A percentile compares a stretch with the other conserved stretches of the same genome.
phyloP scores from a whole-genome alignment of 53 echinoderm and acorn worm genomes.

The Echinarachnius parma region DNA sequence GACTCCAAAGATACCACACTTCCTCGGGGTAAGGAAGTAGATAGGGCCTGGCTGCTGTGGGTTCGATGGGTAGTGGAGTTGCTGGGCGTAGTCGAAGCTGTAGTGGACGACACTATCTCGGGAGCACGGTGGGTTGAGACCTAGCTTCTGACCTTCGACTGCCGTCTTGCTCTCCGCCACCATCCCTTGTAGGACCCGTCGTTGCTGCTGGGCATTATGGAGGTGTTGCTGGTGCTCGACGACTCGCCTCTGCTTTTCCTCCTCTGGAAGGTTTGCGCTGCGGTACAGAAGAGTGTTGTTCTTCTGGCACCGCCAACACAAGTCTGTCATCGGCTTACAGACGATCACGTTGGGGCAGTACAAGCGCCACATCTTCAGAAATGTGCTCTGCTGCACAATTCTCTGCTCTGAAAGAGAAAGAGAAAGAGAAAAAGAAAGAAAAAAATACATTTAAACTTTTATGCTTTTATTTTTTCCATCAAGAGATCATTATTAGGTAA shows the following conservation, averaged over 20 bases:
- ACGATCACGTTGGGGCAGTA: constrained; percentile 39
- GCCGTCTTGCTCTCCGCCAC: constrained; percentile 14
- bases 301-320: constrained; percentile 39
- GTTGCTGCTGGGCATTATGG: constrained; percentile 19
- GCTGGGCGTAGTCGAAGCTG: constrained; percentile 62
- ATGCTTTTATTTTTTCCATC: too few relatives aligned
- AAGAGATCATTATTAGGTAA: too few relatives aligned
- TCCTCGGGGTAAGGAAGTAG: constrained; percentile 48
- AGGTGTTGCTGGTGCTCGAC: constrained; percentile 46
- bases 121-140: constrained; percentile 30
- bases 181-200: too few relatives aligned
- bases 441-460: too few relatives aligned
- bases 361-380: constrained; percentile 42
- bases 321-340: constrained; percentile 34
- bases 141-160: not conserved
- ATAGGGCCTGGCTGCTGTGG: constrained; percentile 51
- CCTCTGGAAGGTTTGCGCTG: constrained; percentile 19
- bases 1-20: constrained; percentile 55
- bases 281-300: constrained; percentile 1
- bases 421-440: not conserved
- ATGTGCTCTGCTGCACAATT: constrained; percentile 30
- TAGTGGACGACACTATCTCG: constrained; percentile 45
- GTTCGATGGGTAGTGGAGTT: constrained; percentile 37
- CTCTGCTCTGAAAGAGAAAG: constrained; percentile 17
- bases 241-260: constrained; percentile 21